Conservation (phyloP, 2,888 invertebrate genomes). For the Yponomeuta malinellus region DNA sequence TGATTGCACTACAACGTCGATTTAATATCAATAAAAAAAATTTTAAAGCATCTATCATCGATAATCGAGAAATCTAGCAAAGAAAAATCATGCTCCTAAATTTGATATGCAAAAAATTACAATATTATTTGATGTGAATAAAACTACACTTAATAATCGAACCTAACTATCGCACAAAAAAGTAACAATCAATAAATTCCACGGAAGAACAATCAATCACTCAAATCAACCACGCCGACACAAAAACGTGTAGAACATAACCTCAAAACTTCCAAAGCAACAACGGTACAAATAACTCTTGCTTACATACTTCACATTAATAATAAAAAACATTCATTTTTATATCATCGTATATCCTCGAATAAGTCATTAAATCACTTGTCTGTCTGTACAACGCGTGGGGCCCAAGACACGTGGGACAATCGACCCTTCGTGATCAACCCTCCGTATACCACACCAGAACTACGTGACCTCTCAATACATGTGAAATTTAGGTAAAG, state of each 20-base stretch:
- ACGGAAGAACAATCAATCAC: background rate
- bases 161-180: background rate
- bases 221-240: constrained; percentile 1
- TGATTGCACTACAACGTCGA: no score
- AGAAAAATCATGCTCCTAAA: no score
- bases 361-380: constrained; percentile 61
- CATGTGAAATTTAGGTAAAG: background rate
- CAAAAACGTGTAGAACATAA: background rate
- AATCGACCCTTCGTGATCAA: constrained; percentile 38
- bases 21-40: no score
- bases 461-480: constrained; percentile 24
- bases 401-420: constrained; percentile 65
- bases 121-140: background rate
- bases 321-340: constrained; percentile 1
- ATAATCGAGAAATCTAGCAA: no score
- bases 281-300: constrained; percentile 1
- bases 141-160: background rate
- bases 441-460: constrained; percentile 35
- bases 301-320: background rate
- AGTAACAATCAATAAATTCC: background rate
- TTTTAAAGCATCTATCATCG: no score
- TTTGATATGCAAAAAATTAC: no score
- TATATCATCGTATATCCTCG: constrained; percentile 14
- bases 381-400: constrained; percentile 55
- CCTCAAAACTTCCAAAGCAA: background rate